Evolutionary conservation across 2,113 vertebrate species (phyloP), one percentile per base, ranked within the genome.

Genomic region (Paracanthobrama guichenoti): DNA sequence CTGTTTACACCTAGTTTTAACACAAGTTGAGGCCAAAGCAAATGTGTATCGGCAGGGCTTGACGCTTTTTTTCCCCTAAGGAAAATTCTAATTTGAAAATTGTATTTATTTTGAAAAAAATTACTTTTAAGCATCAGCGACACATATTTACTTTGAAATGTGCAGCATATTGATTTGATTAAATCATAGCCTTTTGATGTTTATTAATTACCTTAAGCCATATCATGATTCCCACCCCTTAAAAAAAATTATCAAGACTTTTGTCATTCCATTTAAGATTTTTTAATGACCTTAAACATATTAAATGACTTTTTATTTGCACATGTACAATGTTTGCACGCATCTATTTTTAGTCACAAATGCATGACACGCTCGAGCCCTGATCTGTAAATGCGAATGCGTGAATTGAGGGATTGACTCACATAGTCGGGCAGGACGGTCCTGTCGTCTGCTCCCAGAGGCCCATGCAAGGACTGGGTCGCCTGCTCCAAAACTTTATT

Each of bases 401-500:
- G 66, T 11, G 20, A 39, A 67, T 11, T 67, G 31, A 28, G 7
- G n/a, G 9, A 44, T 11, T 13, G 95, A 97, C 98, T 99, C 92
- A 99, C 98, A 64, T 99, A 99, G 93, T 99, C 98, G 11, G 98
- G 98, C 87, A 98, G 93, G 2, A 95, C 95, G 64, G 93, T 89
- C 85, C 86, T 91, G 83, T 97, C 95, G 26, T 86, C 95, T 7
- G 94, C 91, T 81, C 94, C 88, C 20, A 96, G 89, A 4, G 96
- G 93, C 85, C 96, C 93, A 89, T 96, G 93, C 86, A 98, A 94
- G 86, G 97, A 97, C 92, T 98, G 97, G 0, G 98, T 99, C 86
- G 98, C 97, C 92, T 99, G 98, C 90, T 99, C 97, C 94, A 99
- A 90, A 86, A 99, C 98, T 92, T 99, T 99, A 95, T 98, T 99